Evolutionary conservation across 1,140 invertebrate species (phyloP).

Genomic region (Drosophila watanabei): DNA sequence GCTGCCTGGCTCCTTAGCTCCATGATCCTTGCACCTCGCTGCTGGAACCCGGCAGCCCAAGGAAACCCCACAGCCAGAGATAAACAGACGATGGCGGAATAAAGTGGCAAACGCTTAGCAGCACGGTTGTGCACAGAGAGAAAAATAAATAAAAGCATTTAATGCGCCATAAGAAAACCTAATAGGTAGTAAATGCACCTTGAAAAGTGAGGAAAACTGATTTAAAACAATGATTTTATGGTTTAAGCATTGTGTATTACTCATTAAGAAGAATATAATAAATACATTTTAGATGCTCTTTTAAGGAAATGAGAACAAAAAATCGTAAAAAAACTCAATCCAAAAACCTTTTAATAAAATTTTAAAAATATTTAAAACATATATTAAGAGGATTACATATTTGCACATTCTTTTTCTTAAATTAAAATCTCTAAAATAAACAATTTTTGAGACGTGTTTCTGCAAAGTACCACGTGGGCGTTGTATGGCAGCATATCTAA

Average conservation of each 20-base stretch:
- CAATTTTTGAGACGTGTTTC: conserved; percentile 3
- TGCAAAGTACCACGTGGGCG: conserved; percentile 29
- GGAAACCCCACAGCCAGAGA: conserved; percentile 50
- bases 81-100: conserved; percentile 69
- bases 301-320: too few relatives aligned
- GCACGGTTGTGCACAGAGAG: conserved; percentile 17
- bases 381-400: too few relatives aligned
- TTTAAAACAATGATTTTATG: too few relatives aligned
- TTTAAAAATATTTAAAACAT: too few relatives aligned
- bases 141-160: neutral
- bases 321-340: too few relatives aligned
- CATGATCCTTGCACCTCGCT: conserved; percentile 12
- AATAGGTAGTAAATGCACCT: neutral
- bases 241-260: too few relatives aligned
- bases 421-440: too few relatives aligned
- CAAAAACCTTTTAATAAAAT: too few relatives aligned
- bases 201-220: neutral
- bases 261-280: too few relatives aligned
- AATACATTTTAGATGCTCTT: too few relatives aligned
- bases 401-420: neutral
- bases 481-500: conserved; percentile 44
- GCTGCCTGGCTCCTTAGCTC: conserved; percentile 12
- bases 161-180: neutral
- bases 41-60: conserved; percentile 13
- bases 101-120: conserved; percentile 70